Evolutionary conservation across 2,797 vertebrate species (phyloP).

Genomic region (Melanogrammus aeglefinus): DNA sequence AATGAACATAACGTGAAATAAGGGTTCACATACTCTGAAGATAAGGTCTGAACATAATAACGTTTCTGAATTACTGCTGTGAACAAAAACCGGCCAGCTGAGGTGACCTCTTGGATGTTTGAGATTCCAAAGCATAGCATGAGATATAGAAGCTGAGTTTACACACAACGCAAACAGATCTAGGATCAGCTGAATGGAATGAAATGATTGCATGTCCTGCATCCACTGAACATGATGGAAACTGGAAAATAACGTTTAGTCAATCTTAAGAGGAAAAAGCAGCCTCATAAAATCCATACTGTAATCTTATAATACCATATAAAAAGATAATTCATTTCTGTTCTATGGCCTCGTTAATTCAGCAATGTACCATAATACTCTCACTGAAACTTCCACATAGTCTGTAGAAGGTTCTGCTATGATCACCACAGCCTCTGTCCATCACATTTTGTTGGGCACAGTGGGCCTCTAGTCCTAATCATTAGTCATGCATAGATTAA

Average conservation of each 20-base stretch:
- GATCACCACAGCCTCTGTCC: not conserved
- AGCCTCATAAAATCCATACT: conserved; percentile 24
- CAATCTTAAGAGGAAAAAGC: not conserved
- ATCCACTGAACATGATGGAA: conserved; percentile 6
- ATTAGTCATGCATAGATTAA: conserved; percentile 56
- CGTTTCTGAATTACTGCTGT: not conserved
- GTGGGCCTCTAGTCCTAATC: not conserved
- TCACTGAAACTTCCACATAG: conserved; percentile 26
- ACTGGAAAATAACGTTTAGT: conserved; percentile 27
- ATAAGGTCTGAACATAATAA: not conserved
- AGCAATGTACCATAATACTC: conserved; percentile 8
- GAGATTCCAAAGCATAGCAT: conserved; percentile 5
- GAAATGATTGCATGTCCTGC: not conserved
- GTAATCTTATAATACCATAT: conserved; percentile 22
- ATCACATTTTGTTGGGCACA: not conserved
- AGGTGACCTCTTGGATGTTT: not conserved
- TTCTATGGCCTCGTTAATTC: conserved; percentile 29
- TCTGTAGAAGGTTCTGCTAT: conserved; percentile 8
- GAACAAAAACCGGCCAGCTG: not conserved
- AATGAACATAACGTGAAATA: not conserved
- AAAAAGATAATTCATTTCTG: conserved; percentile 42
- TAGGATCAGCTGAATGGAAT: not conserved
- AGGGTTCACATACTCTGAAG: not conserved
- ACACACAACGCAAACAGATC: not conserved
- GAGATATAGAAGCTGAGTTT: not conserved